Conservation (phyloP, 2,113 vertebrate genomes). For the Stictonetta naevosa region DNA sequence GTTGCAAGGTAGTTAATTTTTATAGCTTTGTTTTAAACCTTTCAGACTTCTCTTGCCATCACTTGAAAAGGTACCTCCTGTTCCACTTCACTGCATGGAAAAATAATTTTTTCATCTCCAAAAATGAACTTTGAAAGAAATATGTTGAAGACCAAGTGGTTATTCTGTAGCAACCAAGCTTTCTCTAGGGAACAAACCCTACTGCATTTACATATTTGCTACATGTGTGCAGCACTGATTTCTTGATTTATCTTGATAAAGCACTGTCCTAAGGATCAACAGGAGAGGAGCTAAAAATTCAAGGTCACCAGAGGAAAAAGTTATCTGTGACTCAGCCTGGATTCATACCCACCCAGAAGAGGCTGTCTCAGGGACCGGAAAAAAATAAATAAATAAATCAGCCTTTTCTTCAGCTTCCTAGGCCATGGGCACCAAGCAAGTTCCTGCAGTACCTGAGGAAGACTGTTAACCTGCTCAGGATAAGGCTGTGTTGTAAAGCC, state of each 20-base stretch:
- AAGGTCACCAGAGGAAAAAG: neutral
- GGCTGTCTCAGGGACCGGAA: neutral
- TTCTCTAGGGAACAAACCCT: neutral
- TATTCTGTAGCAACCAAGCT: neutral
- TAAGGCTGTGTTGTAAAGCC: neutral
- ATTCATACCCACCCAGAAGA: neutral
- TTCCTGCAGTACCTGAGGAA: neutral
- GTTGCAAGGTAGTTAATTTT: neutral
- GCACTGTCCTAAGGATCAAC: neutral
- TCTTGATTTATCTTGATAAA: neutral
- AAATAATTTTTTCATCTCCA: neutral
- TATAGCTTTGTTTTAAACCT: neutral
- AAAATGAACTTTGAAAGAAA: neutral
- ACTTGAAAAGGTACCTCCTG: neutral
- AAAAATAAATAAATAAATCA: neutral
- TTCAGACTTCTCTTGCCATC: neutral
- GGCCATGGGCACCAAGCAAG: neutral
- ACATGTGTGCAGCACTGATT: neutral
- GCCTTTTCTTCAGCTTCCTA: neutral
- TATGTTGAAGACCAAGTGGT: neutral
- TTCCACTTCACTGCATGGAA: neutral
- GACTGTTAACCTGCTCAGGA: neutral
- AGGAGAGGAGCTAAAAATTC: neutral
- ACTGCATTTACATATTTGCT: neutral
- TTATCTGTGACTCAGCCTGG: neutral